Percentiles rank a stretch among this genome's conserved stretches.
These are phyloP conservation scores for Plodia interpunctella DNA, from an alignment of 1,140 invertebrate species.

Conservation along the genomic window DNA sequence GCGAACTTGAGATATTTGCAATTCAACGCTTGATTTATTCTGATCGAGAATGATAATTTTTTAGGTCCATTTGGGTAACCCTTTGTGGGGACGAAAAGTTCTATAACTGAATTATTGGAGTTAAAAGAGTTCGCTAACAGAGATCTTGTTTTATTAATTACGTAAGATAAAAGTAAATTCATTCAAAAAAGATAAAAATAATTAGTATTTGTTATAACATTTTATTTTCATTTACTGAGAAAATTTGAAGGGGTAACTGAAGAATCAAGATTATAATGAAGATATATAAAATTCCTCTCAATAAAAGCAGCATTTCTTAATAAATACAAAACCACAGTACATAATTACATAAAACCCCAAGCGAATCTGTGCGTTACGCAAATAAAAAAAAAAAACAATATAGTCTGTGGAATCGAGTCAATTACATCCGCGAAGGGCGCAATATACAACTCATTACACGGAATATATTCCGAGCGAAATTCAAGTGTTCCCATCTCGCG, in stretches of 20 bases:
- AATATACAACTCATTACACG: constrained; percentile 49
- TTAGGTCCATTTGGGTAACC: constrained; percentile 3
- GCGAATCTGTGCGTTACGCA: constrained; percentile 17
- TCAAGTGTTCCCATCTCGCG: constrained; percentile 33
- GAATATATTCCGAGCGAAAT: constrained; percentile 39
- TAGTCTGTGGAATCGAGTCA: constrained; percentile 38
- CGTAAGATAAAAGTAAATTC: too few relatives aligned
- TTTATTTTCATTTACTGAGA: too few relatives aligned
- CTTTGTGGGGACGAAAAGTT: constrained; percentile 7
- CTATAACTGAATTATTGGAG: background rate
- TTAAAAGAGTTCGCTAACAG: background rate
- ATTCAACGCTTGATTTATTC: constrained; percentile 11
- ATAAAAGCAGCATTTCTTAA: background rate
- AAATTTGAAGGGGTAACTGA: too few relatives aligned
- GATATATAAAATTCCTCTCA: too few relatives aligned
- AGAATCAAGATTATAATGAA: too few relatives aligned
- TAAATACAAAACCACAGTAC: constrained; percentile 6
- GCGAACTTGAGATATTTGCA: constrained; percentile 1
- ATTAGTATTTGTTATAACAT: too few relatives aligned
- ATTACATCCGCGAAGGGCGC: constrained; percentile 33
- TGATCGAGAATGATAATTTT: constrained; percentile 11
- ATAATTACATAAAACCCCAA: constrained; percentile 14
- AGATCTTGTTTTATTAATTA: background rate
- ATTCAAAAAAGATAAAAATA: too few relatives aligned
- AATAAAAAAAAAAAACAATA: constrained; percentile 29